Evolutionary conservation across 2,888 invertebrate species (phyloP).

Genomic region (Dryocosmus kuriphilus): DNA sequence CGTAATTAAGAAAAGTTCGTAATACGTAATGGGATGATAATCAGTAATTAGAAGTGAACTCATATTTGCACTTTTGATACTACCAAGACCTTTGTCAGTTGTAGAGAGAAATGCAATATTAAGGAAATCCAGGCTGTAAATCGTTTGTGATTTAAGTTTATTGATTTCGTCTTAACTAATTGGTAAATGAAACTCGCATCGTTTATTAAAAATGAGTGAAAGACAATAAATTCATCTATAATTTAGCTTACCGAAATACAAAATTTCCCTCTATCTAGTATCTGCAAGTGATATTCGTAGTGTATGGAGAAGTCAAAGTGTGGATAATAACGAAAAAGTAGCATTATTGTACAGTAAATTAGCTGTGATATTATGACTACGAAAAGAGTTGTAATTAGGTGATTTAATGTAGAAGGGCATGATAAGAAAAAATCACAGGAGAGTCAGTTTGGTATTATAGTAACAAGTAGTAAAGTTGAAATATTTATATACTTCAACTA

Average conservation of each 20-base stretch:
- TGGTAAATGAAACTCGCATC: not conserved
- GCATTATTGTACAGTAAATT: conserved; percentile 21
- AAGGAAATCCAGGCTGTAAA: not conserved
- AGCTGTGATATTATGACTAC: conserved; percentile 27
- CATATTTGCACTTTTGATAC: not conserved
- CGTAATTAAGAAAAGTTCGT: not conserved
- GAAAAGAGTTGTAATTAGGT: conserved; percentile 7
- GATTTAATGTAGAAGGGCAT: not conserved
- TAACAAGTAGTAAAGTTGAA: not conserved
- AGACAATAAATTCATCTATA: conserved; percentile 20
- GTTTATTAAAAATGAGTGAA: not conserved
- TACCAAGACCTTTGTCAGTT: not conserved
- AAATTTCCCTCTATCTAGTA: not conserved
- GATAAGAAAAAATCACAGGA: not conserved
- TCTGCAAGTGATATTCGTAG: not conserved
- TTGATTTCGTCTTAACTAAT: not conserved
- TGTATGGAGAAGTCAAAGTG: not conserved
- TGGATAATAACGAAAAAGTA: not conserved
- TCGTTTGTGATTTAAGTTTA: not conserved
- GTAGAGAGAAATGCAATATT: not conserved
- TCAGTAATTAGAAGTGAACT: not conserved
- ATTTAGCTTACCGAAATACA: not conserved
- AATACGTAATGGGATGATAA: not conserved
- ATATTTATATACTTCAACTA: not conserved
- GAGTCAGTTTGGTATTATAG: not conserved